Conservation (phyloP, 2,888 invertebrate species). For the Cactoblastis cactorum region DNA sequence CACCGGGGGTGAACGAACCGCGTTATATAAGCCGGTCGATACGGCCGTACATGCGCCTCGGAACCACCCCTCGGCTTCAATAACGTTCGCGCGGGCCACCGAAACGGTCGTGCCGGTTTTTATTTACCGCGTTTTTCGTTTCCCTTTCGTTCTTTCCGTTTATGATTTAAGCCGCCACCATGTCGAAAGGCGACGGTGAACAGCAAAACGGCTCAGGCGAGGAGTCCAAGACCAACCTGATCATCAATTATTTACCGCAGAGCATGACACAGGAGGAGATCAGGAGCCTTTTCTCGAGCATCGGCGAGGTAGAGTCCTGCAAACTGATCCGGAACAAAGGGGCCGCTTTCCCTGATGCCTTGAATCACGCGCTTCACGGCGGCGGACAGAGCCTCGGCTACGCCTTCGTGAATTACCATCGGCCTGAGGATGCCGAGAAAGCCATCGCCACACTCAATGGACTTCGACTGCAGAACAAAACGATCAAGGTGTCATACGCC, state of each 20-base stretch:
- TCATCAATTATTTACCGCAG: constrained; percentile 99
- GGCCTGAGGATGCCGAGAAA: constrained; percentile 98
- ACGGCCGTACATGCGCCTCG: constrained; percentile 53
- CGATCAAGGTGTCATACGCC: constrained; percentile 99
- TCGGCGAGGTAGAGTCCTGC: constrained; percentile 99
- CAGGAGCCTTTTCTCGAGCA: constrained; percentile 97
- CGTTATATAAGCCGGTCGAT: constrained; percentile 74
- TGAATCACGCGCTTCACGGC: constrained; percentile 80
- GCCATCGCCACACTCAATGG: constrained; percentile 99
- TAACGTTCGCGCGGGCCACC: constrained; percentile 73
- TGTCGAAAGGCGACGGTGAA: constrained; percentile 92
- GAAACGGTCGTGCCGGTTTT: constrained; percentile 73
- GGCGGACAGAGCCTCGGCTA: constrained; percentile 98
- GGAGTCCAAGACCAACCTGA: constrained; percentile 98
- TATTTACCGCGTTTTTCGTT: constrained; percentile 79
- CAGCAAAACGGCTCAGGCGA: constrained; percentile 93
- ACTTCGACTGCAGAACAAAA: constrained; percentile 98
- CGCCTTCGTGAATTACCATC: constrained; percentile 99
- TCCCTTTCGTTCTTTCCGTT: constrained; percentile 80
- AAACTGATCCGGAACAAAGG: constrained; percentile 99
- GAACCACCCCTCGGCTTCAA: constrained; percentile 42
- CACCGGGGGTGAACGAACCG: constrained; percentile 75
- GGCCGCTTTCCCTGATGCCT: constrained; percentile 87
- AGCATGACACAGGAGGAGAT: constrained; percentile 99
- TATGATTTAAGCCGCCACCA: constrained; percentile 81